Conservation (phyloP, 2,888 invertebrate genomes). For the Platycnemis pennipes region DNA sequence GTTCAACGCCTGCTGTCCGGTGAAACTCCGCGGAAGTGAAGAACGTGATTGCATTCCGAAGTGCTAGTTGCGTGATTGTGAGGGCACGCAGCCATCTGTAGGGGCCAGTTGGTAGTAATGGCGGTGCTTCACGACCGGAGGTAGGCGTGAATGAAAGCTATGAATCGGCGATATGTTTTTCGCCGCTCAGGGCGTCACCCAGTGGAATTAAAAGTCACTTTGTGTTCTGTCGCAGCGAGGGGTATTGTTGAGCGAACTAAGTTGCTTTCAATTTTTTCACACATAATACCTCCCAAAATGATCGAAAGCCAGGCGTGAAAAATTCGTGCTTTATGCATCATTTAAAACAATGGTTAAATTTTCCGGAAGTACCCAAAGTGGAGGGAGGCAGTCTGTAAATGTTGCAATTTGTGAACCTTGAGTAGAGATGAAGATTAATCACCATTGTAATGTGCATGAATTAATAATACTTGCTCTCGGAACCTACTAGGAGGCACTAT, state of each 20-base stretch:
- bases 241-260: slow-evolving; percentile 21
- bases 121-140: not conserved
- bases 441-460: not conserved
- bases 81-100: not conserved
- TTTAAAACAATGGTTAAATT: not conserved
- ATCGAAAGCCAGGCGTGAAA: not conserved
- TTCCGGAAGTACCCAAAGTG: not conserved
- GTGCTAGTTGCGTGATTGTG: slow-evolving; percentile 11
- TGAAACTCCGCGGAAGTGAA: not conserved
- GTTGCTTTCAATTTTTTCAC: slow-evolving; percentile 50
- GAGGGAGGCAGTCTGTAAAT: not conserved
- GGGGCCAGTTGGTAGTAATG: not conserved
- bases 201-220: slow-evolving; percentile 30
- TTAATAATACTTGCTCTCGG: not conserved
- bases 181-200: slow-evolving; percentile 20
- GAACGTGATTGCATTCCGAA: not conserved
- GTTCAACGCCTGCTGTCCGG: slow-evolving; percentile 25
- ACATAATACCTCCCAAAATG: not conserved
- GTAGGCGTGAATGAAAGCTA: not conserved
- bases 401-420: not conserved
- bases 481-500: not conserved
- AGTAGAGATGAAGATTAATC: not conserved
- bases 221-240: not conserved
- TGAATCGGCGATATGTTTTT: not conserved
- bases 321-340: not conserved